Evolutionary conservation across 2,888 invertebrate species (phyloP).

Genomic region (Ichneumon xanthorius): DNA sequence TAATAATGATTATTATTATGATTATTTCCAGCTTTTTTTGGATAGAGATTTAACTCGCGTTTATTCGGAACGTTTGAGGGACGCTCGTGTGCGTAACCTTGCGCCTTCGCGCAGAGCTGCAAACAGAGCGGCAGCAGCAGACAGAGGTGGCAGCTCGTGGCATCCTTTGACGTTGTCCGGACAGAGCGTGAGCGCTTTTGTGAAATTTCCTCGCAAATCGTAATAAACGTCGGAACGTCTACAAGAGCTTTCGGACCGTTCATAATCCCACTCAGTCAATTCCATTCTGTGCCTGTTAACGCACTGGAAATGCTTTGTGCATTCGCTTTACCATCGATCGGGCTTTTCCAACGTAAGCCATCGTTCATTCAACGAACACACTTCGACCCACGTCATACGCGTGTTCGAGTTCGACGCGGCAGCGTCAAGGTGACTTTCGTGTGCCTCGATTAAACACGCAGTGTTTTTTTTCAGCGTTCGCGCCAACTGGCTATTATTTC

Average conservation of each 20-base stretch:
- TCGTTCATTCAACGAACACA: background rate
- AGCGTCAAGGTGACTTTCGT: background rate
- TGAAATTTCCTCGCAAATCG: constrained; percentile 8
- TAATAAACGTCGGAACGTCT: constrained; percentile 21
- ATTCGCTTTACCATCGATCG: background rate
- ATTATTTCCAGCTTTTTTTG: no score
- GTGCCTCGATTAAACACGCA: background rate
- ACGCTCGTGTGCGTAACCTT: background rate
- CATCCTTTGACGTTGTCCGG: constrained; percentile 6
- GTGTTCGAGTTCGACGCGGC: background rate
- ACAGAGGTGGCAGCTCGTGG: background rate
- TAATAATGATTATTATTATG: no score
- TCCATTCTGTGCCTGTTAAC: background rate
- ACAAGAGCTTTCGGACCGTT: background rate
- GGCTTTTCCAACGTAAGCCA: background rate
- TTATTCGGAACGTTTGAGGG: no score
- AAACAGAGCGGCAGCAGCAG: background rate
- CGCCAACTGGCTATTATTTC: background rate
- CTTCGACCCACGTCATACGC: background rate
- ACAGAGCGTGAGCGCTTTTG: background rate
- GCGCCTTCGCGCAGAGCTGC: background rate
- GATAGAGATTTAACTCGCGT: no score
- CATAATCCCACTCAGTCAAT: constrained; percentile 3
- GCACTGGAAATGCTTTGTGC: background rate
- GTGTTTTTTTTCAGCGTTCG: background rate